These are phyloP conservation scores for Tauraco hartlaubi DNA, from an alignment of 2,797 vertebrate genomes.

Conservation along the genomic window DNA sequence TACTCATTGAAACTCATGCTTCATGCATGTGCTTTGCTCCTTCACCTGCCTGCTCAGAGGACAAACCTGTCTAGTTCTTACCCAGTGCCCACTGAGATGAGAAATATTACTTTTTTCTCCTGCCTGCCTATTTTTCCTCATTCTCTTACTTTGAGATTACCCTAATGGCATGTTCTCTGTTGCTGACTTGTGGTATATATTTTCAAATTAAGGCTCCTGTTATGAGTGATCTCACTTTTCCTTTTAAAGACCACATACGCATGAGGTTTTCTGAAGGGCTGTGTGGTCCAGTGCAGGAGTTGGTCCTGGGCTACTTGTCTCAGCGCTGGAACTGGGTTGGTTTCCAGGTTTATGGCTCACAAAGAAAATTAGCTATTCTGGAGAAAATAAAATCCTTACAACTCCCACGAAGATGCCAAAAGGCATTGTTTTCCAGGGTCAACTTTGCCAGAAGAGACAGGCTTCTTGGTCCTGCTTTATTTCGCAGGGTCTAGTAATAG, in stretches of 20 bases:
- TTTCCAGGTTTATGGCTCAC: neutral
- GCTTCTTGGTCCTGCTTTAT: neutral
- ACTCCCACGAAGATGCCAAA: neutral
- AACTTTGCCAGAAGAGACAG: neutral
- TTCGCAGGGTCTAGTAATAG: neutral
- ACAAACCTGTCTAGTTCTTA: neutral
- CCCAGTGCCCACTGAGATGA: neutral
- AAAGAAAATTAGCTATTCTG: neutral
- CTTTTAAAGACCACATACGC: neutral
- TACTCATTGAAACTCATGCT: neutral
- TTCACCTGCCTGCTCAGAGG: constrained; percentile 31
- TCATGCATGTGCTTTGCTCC: neutral
- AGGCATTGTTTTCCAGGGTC: neutral
- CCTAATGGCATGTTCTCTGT: neutral
- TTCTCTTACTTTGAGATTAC: neutral
- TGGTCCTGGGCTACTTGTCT: neutral
- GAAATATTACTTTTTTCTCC: neutral
- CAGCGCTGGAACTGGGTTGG: neutral
- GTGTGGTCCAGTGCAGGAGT: neutral
- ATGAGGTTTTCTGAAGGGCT: neutral
- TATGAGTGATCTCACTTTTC: neutral
- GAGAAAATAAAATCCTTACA: neutral
- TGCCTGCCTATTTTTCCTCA: neutral
- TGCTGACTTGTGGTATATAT: neutral
- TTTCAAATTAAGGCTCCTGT: neutral